Evolutionary conservation across 1,140 invertebrate genomes (phyloP).

Genomic region (Cydia fagiglandana): DNA sequence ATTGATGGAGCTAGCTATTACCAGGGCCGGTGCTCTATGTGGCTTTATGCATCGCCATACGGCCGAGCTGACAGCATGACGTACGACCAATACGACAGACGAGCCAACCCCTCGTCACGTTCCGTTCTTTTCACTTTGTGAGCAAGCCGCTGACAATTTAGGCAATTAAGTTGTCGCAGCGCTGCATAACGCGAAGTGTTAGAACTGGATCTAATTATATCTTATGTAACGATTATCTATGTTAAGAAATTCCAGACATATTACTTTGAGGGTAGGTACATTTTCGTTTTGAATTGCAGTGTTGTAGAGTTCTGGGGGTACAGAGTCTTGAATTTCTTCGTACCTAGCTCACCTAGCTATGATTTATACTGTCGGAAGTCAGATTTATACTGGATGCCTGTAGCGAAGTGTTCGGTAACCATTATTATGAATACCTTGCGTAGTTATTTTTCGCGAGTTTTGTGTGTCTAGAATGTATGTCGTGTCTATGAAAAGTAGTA

Average conservation of each 20-base stretch:
- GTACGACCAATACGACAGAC: slow-evolving; percentile 34
- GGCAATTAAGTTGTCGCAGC: slow-evolving; percentile 65
- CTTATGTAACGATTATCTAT: slow-evolving; percentile 16
- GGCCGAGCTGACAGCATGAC: slow-evolving; percentile 36
- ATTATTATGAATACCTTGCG: too few relatives aligned
- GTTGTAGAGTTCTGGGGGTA: too few relatives aligned
- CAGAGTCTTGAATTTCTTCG: too few relatives aligned
- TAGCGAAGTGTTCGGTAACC: too few relatives aligned
- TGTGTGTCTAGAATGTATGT: too few relatives aligned
- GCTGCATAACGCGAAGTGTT: slow-evolving; percentile 44
- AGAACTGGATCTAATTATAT: slow-evolving; percentile 30
- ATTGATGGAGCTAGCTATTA: slow-evolving; percentile 19
- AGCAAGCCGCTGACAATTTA: slow-evolving; percentile 52
- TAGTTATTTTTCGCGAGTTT: too few relatives aligned
- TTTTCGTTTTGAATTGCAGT: not conserved
- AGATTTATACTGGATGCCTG: too few relatives aligned
- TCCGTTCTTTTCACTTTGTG: slow-evolving; percentile 43
- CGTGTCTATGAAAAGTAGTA: too few relatives aligned
- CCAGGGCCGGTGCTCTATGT: not conserved
- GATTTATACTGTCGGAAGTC: too few relatives aligned
- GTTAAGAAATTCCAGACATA: not conserved
- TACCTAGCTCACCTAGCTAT: too few relatives aligned
- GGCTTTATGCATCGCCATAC: not conserved
- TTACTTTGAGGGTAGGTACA: not conserved
- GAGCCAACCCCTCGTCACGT: slow-evolving; percentile 43